Base-by-base conservation (phyloP, 64 coral and sea anemone species). In the Montipora capricornis region DNA sequence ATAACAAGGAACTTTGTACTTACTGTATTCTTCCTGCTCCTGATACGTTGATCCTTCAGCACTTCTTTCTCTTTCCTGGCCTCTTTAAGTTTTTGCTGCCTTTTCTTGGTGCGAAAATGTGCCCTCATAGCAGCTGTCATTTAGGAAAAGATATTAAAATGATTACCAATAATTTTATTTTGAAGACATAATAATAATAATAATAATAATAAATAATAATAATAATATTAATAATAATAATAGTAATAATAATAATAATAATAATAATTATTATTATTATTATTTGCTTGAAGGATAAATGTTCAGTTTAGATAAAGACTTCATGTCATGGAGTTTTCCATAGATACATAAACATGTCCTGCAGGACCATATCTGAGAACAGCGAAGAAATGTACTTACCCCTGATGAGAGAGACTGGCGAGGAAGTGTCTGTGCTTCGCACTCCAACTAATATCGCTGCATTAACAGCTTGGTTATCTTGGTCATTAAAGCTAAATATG, bases 31-130 rank as follows among this genome's bases (percentile, higher is more conserved):
- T 52, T 51, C 20, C 78, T 80, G 78, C 78, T 80, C 78, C 78
- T 80, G 46, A 49, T 80, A 0, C 6, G 46, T 14, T 80, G 78
- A 5, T 29, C 53, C 55, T 60, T 84, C 62, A 84, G 62, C 51
- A 84, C 49, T 84, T 84, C 51, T 60, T 84, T 84, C 62, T 84
- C 81, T 22, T 84, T 84, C n/a, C n/a, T 84, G 20, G 16, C 81
- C 5, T 84, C 51, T 68, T 84, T 84, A 62, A 84, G 53, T 84
- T 84, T 84, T 62, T 84, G 50, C 55, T 84, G 50, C 81, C 3
- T 44, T 62, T 84, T 84, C 81, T 47, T 84, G 4, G 81, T 62
- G 53, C 44, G 17, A 68, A 84, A 84, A 47, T 84, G 53, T 59
- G 62, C 17, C 62, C 62, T 84, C 50, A 84, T 84, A 47, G 81